phyloP scores from a whole-genome alignment of 2,113 vertebrate species.

The Menura novaehollandiae region DNA sequence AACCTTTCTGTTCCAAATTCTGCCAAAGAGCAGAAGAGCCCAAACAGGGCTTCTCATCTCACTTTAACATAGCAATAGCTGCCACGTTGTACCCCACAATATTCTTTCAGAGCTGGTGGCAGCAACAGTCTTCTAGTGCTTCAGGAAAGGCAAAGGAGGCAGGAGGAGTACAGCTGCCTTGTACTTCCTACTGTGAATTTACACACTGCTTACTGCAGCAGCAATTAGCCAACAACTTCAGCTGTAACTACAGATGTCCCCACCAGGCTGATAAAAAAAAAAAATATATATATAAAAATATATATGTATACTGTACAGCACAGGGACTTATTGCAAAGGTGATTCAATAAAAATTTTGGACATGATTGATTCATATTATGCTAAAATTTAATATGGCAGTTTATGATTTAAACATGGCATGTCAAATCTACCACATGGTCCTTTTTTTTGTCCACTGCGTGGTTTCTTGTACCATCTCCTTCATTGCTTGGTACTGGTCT shows the following conservation, averaged over 20 bases:
- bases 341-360: not conserved
- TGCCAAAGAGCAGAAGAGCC: not conserved
- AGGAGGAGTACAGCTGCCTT: not conserved
- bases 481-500: not conserved
- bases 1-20: not conserved
- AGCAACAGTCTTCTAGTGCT: not conserved
- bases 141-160: not conserved
- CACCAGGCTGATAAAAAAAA: not conserved
- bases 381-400: not conserved
- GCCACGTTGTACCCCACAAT: not conserved
- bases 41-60: not conserved
- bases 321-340: not conserved
- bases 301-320: not conserved
- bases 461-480: not conserved
- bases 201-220: not conserved
- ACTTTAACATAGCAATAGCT: not conserved
- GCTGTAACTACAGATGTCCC: not conserved
- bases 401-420: not conserved
- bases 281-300: no score
- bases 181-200: not conserved
- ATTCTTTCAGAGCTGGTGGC: not conserved
- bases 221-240: not conserved
- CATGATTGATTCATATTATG: not conserved
- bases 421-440: not conserved
- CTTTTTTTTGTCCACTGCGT: not conserved